These are phyloP conservation scores for Amniataba percoides DNA, from an alignment of 2,797 vertebrate species.

Conservation along the genomic window DNA sequence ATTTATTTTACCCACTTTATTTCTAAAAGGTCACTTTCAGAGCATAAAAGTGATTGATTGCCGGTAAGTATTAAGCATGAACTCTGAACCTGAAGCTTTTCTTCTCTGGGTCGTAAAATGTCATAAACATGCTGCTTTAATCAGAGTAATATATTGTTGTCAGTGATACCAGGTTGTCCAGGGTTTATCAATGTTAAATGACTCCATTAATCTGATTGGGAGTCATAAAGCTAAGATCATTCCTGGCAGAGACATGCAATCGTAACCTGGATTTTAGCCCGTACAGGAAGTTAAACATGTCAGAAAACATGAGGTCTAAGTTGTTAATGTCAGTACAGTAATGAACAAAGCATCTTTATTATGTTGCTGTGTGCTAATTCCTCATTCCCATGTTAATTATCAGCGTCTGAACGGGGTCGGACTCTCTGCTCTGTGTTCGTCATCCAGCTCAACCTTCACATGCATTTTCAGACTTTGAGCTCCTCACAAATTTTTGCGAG, in stretches of 20 bases:
- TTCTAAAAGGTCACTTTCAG: not conserved
- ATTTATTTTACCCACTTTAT: not conserved
- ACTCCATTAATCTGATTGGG: not conserved
- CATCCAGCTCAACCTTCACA: not conserved
- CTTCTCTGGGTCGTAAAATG: not conserved
- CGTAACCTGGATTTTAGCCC: not conserved
- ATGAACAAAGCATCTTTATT: not conserved
- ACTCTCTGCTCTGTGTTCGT: not conserved
- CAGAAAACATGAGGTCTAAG: not conserved
- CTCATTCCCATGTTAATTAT: not conserved
- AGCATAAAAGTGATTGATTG: not conserved
- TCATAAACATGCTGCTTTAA: not conserved
- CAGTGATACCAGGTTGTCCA: not conserved
- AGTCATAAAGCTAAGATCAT: not conserved
- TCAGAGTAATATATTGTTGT: not conserved
- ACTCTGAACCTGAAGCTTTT: not conserved
- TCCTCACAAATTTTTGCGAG: not conserved
- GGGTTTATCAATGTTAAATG: not conserved
- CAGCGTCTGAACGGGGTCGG: not conserved
- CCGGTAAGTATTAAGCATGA: not conserved
- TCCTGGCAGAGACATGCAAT: not conserved
- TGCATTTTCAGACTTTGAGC: constrained; percentile 5
- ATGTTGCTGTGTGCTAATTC: not conserved
- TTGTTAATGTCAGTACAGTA: not conserved
- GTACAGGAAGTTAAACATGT: not conserved